Evolutionary conservation across 2,888 invertebrate species (phyloP).

Genomic region (Polyploca ridens): DNA sequence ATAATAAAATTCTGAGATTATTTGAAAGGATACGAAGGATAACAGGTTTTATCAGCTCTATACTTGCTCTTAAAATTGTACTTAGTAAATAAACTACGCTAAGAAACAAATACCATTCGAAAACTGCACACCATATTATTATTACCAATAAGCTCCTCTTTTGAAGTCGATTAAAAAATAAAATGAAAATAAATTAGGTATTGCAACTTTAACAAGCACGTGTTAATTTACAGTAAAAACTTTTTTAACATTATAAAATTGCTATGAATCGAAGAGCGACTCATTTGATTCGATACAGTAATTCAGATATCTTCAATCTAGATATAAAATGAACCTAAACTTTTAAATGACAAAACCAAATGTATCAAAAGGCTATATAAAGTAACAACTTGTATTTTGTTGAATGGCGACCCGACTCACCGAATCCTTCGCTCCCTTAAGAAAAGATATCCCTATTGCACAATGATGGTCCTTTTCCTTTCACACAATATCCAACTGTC

Average conservation of each 20-base stretch:
- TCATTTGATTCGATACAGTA: not conserved
- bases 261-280: not conserved
- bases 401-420: conserved; percentile 64
- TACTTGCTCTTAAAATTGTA: no score
- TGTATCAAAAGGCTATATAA: conserved; percentile 25
- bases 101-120: no score
- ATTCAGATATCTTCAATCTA: not conserved
- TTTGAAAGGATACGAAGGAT: no score
- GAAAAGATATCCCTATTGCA: conserved; percentile 73
- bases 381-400: conserved; percentile 49
- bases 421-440: conserved; percentile 60
- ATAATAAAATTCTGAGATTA: no score
- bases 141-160: no score
- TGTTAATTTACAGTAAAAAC: not conserved
- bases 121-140: no score
- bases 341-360: not conserved
- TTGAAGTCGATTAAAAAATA: no score
- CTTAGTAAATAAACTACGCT: no score
- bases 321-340: not conserved
- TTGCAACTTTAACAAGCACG: not conserved
- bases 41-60: no score
- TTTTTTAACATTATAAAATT: not conserved
- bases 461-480: conserved; percentile 58
- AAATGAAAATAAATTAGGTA: no score
- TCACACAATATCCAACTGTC: conserved; percentile 62